Conservation (phyloP, 2,797 vertebrate genomes). For the Sebastes kiyomatsui region DNA sequence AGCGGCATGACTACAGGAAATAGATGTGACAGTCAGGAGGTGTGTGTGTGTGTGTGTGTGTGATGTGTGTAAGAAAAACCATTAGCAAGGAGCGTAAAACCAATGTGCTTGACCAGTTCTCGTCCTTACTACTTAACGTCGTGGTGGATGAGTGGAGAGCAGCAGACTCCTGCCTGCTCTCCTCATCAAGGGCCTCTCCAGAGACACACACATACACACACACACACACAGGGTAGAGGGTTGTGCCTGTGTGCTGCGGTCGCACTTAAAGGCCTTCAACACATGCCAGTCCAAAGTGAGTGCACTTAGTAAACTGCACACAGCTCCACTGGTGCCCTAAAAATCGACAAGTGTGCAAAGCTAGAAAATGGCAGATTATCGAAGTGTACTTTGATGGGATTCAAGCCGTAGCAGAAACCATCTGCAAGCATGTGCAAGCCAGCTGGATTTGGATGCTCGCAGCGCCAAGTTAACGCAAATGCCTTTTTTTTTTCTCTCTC, state of each 20-base stretch:
- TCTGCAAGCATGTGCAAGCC: slow-evolving; percentile 31
- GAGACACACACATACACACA: background rate
- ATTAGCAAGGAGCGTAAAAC: slow-evolving; percentile 29
- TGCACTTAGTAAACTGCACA: slow-evolving; percentile 46
- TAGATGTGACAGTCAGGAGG: background rate
- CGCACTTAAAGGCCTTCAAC: slow-evolving; percentile 53
- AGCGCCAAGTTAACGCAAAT: slow-evolving; percentile 13
- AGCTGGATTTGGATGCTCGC: slow-evolving; percentile 40
- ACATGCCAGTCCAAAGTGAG: slow-evolving; percentile 50
- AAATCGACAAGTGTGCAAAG: slow-evolving; percentile 39
- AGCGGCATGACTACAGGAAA: background rate
- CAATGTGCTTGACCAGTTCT: slow-evolving; percentile 30
- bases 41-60: background rate
- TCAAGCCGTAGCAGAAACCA: slow-evolving; percentile 31
- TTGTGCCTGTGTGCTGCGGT: slow-evolving; percentile 35
- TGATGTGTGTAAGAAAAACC: slow-evolving; percentile 1
- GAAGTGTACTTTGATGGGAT: slow-evolving; percentile 26
- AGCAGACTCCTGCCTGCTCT: slow-evolving; percentile 41
- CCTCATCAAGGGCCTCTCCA: slow-evolving; percentile 55
- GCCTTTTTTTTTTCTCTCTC: background rate
- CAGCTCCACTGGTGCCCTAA: slow-evolving; percentile 32
- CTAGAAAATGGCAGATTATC: slow-evolving; percentile 17
- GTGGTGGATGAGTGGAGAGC: slow-evolving; percentile 35
- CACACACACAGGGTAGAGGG: background rate
- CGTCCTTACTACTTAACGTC: slow-evolving; percentile 19